Percentiles rank a stretch among this genome's conserved stretches.
These are phyloP conservation scores for Sciurus vulgaris DNA, from an alignment of 2,797 vertebrate species.

Conservation along the genomic window DNA sequence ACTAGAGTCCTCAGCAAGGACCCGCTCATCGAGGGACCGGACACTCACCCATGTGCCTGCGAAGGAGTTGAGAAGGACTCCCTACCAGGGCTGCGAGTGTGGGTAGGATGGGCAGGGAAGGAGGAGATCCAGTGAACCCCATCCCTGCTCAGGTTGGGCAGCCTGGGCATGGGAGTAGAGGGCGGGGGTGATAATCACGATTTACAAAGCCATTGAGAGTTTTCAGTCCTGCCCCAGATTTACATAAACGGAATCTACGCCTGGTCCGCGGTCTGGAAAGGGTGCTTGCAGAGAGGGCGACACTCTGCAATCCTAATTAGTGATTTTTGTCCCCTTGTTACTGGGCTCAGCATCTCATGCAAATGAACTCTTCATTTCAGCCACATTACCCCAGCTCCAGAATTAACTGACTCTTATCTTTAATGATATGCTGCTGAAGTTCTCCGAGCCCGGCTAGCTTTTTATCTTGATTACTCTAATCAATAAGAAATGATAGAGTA, in stretches of 20 bases:
- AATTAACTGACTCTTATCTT: conserved; percentile 96
- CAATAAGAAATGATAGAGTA: conserved; percentile 93
- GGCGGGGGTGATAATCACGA: background rate
- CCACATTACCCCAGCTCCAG: conserved; percentile 91
- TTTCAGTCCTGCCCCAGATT: conserved; percentile 85
- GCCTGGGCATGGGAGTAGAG: rapidly evolving
- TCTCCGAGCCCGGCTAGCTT: conserved; percentile 91
- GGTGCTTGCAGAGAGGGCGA: conserved; percentile 91
- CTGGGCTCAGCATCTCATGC: conserved; percentile 94
- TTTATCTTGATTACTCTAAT: conserved; percentile 94
- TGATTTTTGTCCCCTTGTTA: conserved; percentile 97
- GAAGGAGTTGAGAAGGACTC: background rate
- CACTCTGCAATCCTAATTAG: conserved; percentile 95
- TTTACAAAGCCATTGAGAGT: conserved; percentile 60
- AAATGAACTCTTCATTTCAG: conserved; percentile 95
- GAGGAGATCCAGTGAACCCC: background rate
- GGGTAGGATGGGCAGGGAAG: background rate
- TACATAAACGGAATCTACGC: conserved; percentile 86
- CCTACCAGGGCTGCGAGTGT: rapidly evolving
- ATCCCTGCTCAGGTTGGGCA: background rate
- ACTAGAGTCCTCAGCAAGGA: background rate
- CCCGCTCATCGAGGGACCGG: background rate
- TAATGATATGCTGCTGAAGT: conserved; percentile 93
- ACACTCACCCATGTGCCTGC: background rate
- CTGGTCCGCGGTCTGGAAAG: conserved; percentile 89